Percentiles rank a stretch among this genome's conserved stretches.
phyloP scores from a whole-genome alignment of 2,888 invertebrate genomes.

The Heteropelma amictum region DNA sequence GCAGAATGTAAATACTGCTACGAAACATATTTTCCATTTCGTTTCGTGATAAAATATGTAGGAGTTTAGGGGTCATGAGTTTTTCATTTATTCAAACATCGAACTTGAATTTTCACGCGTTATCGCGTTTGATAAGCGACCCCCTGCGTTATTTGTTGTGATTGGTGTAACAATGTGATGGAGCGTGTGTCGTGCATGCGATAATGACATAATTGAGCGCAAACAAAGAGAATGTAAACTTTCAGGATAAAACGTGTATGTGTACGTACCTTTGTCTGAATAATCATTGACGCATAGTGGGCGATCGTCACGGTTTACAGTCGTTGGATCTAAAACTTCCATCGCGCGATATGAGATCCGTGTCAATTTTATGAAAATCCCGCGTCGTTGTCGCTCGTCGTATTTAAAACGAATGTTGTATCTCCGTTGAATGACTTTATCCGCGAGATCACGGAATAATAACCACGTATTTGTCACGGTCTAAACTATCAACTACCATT shows the following conservation, averaged over 20 bases:
- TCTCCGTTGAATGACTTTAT: not conserved
- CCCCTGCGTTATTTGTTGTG: no score
- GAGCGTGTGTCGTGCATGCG: no score
- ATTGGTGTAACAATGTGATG: no score
- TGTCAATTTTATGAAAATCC: not conserved
- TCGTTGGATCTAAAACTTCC: constrained; percentile 75
- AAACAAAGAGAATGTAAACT: constrained; percentile 15
- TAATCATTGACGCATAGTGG: constrained; percentile 73
- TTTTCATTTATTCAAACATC: no score
- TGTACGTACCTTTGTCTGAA: constrained; percentile 70
- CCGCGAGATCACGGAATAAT: not conserved
- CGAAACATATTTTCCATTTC: no score
- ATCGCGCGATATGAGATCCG: no score
- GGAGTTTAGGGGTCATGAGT: no score
- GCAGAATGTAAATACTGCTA: no score
- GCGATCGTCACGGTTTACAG: constrained; percentile 73
- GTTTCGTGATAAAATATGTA: no score
- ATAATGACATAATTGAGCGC: constrained; percentile 20
- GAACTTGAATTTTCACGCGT: no score
- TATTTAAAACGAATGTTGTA: not conserved
- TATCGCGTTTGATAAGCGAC: no score
- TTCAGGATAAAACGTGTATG: not conserved
- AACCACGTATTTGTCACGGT: not conserved
- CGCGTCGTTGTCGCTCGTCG: not conserved
- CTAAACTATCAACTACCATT: not conserved